A percentile compares a stretch with the other conserved stretches of the same genome.
Conservation (phyloP, 1,140 invertebrate genomes). For the Drosophila asahinai region DNA sequence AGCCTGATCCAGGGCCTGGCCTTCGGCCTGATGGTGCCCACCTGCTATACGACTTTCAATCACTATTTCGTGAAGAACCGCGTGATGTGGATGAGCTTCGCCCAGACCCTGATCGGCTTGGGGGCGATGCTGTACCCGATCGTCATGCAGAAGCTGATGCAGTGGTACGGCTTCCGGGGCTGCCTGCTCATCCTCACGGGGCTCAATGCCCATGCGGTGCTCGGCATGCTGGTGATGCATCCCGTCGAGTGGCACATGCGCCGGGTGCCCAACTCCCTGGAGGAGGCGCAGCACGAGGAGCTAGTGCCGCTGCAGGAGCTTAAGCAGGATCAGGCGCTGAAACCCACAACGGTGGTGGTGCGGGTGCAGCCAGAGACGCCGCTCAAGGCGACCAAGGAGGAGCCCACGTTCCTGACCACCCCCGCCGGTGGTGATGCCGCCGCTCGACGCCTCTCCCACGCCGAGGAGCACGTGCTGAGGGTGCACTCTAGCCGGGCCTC, state of each 20-base stretch:
- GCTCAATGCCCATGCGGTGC: conserved; percentile 87
- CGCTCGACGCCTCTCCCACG: conserved; percentile 52
- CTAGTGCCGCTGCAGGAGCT: conserved; percentile 12
- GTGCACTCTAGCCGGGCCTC: conserved; percentile 68
- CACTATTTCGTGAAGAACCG: conserved; percentile 87
- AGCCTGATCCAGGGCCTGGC: conserved; percentile 87
- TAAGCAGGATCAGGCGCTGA: not conserved
- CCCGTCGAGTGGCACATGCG: conserved; percentile 90
- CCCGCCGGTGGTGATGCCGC: not conserved
- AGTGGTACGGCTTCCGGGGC: conserved; percentile 87
- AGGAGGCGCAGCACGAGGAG: conserved; percentile 53
- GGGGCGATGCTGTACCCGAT: conserved; percentile 87
- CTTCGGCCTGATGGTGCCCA: conserved; percentile 87
- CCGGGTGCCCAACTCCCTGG: conserved; percentile 64
- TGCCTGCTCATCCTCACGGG: conserved; percentile 88
- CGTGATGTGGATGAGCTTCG: conserved; percentile 87
- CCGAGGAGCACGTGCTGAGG: conserved; percentile 55
- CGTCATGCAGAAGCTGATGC: conserved; percentile 86
- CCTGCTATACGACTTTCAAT: conserved; percentile 87
- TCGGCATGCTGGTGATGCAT: conserved; percentile 88
- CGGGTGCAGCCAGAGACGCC: conserved; percentile 66
- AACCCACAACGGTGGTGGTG: conserved; percentile 33
- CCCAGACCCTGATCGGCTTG: conserved; percentile 87
- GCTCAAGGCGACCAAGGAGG: conserved; percentile 16
- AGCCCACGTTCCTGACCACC: conserved; percentile 24